These are phyloP conservation scores for Molanna angustata DNA, from an alignment of 2,888 invertebrate species.

Conservation along the genomic window DNA sequence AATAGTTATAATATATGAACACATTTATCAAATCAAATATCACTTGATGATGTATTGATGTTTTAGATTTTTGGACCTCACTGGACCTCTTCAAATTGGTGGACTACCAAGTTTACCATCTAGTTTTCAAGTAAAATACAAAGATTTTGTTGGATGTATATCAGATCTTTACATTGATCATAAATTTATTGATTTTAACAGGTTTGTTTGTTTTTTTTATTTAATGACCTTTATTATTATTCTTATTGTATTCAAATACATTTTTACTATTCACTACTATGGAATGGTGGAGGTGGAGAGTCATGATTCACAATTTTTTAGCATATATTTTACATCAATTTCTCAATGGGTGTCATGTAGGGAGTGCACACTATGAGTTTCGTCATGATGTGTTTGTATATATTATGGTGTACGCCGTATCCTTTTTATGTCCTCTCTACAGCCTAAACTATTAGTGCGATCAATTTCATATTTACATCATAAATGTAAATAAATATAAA, in stretches of 20 bases:
- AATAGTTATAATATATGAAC: background rate
- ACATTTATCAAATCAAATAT: background rate
- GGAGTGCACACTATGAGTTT: no score
- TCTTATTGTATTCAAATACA: no score
- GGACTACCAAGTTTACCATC: slow-evolving; percentile 82
- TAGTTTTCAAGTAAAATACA: slow-evolving; percentile 73
- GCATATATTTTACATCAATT: no score
- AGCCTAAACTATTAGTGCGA: background rate
- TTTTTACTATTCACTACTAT: no score
- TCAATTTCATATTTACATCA: background rate
- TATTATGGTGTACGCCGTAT: no score
- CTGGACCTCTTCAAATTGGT: slow-evolving; percentile 89
- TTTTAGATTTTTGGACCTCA: slow-evolving; percentile 82
- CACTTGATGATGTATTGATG: background rate
- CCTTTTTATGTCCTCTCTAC: no score
- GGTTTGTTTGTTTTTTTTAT: slow-evolving; percentile 41
- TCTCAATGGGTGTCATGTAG: no score
- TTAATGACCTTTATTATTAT: background rate
- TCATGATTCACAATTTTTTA: no score
- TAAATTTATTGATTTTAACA: slow-evolving; percentile 82
- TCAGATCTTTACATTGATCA: slow-evolving; percentile 84
- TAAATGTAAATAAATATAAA: no score
- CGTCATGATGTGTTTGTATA: no score
- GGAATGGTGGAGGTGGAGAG: no score
- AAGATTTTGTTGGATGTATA: slow-evolving; percentile 88